Evolutionary conservation across 2,888 invertebrate genomes (phyloP), one percentile per base, ranked within the genome.

Genomic region (Philopedon plagiatum): DNA sequence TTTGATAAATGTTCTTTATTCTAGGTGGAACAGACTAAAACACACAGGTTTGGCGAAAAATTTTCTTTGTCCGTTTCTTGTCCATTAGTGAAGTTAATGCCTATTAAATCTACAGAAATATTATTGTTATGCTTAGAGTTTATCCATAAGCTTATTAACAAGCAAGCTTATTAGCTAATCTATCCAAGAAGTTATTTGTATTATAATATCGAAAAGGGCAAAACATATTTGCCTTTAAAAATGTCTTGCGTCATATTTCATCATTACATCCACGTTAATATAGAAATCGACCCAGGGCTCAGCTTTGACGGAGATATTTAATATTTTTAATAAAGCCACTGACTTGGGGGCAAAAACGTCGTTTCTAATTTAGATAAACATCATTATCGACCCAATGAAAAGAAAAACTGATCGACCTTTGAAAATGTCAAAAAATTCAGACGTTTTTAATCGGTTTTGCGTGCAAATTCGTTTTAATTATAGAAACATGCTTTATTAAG

Each of bases 291-390:
- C 19, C 8, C 21, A 46, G 19, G 26, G 3, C 7, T 26, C n/a
- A n/a, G n/a, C 3, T 39, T 39, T 39, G 13, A 39, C 26, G 26
- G 29, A 29, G 56, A 32, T 15, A 56, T 56, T 56, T 56, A 19
- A 56, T 56, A 56, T 56, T 19, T 54, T 11, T 15, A 34, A 56
- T 34, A 56, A 54, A 13, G 29, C 15, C 29, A 29, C 54, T 54
- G 54, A 13, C 54, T 54, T n/a, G 54, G 32, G 56, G 18, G 56
- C 56, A 56, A 34, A 56, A 56, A 56, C 54, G 56, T 34, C 56
- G 56, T 34, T 56, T 34, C 19, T 34, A 56, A 56, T 56, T 56
- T 32, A 56, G 56, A 56, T 56, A 56, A 34, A 56, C 56, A 56
- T 56, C 56, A 34, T n/a, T 19, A 34, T 58, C 58, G 13, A 37